Base-by-base conservation (phyloP, 2,888 invertebrate genomes). In the Pandemis corylana region DNA sequence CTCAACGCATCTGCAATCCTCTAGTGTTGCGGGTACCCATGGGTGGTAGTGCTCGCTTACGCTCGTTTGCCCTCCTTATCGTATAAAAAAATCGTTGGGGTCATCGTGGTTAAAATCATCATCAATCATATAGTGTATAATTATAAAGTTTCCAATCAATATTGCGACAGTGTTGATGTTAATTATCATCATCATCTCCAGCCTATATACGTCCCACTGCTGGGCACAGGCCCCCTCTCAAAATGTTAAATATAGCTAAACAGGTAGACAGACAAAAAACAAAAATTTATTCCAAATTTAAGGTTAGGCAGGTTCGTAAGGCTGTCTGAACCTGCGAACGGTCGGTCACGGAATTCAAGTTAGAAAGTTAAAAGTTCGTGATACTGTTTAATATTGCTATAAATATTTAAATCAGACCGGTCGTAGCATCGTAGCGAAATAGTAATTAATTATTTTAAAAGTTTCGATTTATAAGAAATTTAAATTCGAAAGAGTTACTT, bases 331-430 rank as follows among this genome's bases (percentile, higher is more conserved):
- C 65, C 53, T 66, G 75, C 70, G 76, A 81, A 76, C 77, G 80
- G 79, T 81, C 78, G 81, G 82, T 86, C 86, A 87, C 85, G 87
- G 85, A 80, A 77, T 80, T 76, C 80, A 76, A 83, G 83, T 85
- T 88, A 89, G 89, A 89, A 89, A 89, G 89, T 88, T 78, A 80
- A 81, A 82, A 83, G 81, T 80, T 79, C 84, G 80, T 80, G 82
- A 84, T 81, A 80, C 78, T 70, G 76, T 75, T 77, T 78, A 73
- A 72, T 75, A 77, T 76, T 77, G 80, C 76, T 83, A 82, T 81
- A 80, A 83, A 83, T 84, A 85, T 85, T 84, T 79, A 84, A 84
- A 86, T 84, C 77, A 77, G 82, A 86, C 85, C 79, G 80, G 84
- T 80, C 78, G 76, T 56, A 61, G 68, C 63, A 61, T 71, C 75